Evolutionary conservation across 2,797 vertebrate species (phyloP).

Genomic region (Labeo calbasu): DNA sequence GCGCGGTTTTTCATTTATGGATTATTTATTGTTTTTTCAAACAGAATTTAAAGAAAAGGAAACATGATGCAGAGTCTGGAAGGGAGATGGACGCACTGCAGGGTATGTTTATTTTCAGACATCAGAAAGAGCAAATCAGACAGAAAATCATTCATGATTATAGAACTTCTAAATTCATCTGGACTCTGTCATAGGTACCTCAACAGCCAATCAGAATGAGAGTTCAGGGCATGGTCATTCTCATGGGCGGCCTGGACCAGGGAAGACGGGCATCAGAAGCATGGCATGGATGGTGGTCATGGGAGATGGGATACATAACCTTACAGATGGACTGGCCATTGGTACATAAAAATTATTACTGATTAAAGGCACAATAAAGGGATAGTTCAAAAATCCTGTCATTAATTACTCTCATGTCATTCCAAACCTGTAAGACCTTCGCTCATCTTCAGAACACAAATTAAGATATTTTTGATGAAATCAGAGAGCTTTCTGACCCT

Average conservation of each 20-base stretch:
- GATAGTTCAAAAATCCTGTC: too few relatives aligned
- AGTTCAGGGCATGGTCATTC: slow-evolving; percentile 67
- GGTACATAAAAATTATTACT: slow-evolving; percentile 66
- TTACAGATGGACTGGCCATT: slow-evolving; percentile 83
- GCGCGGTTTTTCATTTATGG: neutral
- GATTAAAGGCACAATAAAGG: neutral
- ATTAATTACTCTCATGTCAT: too few relatives aligned
- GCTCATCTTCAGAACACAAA: too few relatives aligned
- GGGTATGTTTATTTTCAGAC: slow-evolving; percentile 49
- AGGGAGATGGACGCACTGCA: slow-evolving; percentile 51
- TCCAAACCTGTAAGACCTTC: too few relatives aligned
- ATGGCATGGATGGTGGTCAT: slow-evolving; percentile 85
- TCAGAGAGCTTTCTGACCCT: too few relatives aligned
- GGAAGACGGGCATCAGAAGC: slow-evolving; percentile 56
- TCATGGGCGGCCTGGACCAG: slow-evolving; percentile 55
- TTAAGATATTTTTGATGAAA: too few relatives aligned
- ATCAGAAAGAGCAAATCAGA: slow-evolving; percentile 16
- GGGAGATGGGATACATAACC: slow-evolving; percentile 85
- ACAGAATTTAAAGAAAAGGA: slow-evolving; percentile 56
- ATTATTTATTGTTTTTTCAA: neutral
- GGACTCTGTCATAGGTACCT: slow-evolving; percentile 30
- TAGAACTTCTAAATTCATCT: neutral
- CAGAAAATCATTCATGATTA: neutral
- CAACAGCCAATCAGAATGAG: slow-evolving; percentile 48
- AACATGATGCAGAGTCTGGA: slow-evolving; percentile 39